Evolutionary conservation across 2,797 vertebrate species (phyloP).

Genomic region (Distichodus sexfasciatus): DNA sequence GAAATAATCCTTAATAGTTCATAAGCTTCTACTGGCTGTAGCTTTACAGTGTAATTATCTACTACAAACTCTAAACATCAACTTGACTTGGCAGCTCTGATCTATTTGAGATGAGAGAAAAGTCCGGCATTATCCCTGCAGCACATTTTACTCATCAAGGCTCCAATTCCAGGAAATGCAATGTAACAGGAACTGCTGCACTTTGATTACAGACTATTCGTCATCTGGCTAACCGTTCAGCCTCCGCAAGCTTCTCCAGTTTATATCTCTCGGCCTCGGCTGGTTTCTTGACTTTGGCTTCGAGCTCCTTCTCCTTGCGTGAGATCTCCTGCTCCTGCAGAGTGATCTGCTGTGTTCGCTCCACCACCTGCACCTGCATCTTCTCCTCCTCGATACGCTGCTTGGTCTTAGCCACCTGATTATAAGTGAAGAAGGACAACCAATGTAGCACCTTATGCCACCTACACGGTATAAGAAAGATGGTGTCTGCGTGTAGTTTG

Average conservation of each 20-base stretch:
- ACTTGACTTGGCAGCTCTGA: no score
- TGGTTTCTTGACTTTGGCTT: constrained; percentile 85
- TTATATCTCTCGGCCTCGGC: constrained; percentile 86
- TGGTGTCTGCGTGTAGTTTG: no score
- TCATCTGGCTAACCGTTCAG: constrained; percentile 72
- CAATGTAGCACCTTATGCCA: not conserved
- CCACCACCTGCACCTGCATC: constrained; percentile 91
- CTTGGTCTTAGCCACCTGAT: constrained; percentile 91
- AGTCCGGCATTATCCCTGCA: no score
- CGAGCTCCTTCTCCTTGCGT: constrained; percentile 86
- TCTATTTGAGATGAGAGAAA: no score
- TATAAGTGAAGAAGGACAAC: not conserved
- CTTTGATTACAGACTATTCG: not conserved
- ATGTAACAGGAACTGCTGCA: no score
- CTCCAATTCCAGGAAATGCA: no score
- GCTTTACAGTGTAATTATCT: no score
- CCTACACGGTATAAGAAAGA: no score
- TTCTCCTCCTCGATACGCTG: constrained; percentile 92
- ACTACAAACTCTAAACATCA: no score
- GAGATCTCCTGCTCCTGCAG: constrained; percentile 91
- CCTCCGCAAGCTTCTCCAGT: constrained; percentile 85
- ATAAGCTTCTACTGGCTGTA: no score
- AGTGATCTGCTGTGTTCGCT: constrained; percentile 87
- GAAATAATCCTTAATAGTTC: no score
- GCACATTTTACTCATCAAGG: no score